Conservation (phyloP, 2,888 invertebrate species). For the Erynnis tages region DNA sequence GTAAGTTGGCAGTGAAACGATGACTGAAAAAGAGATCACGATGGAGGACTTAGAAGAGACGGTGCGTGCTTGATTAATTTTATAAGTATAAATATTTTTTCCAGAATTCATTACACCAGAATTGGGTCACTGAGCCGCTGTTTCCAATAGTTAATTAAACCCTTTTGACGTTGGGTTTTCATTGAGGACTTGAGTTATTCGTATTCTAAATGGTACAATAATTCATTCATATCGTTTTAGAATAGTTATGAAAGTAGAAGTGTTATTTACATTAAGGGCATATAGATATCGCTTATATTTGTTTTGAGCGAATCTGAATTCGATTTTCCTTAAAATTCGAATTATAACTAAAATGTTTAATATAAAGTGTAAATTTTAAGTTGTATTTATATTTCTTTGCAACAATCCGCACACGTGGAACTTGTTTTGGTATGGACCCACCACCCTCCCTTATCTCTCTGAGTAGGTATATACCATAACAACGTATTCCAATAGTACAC, state of each 20-base stretch:
- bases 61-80: slow-evolving; percentile 47
- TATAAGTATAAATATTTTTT: slow-evolving; percentile 10
- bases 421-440: no score
- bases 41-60: slow-evolving; percentile 72
- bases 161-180: slow-evolving; percentile 10
- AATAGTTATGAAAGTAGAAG: neutral
- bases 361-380: no score
- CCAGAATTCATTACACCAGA: slow-evolving; percentile 19
- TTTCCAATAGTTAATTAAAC: slow-evolving; percentile 33
- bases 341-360: no score
- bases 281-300: no score
- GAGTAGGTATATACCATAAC: no score
- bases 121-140: slow-evolving; percentile 62
- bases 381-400: no score
- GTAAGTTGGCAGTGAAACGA: slow-evolving; percentile 44
- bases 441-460: no score
- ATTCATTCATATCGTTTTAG: no score
- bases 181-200: neutral
- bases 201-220: neutral
- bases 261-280: slow-evolving; percentile 5
- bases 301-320: no score
- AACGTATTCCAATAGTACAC: no score
- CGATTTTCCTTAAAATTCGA: no score
- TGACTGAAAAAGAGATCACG: slow-evolving; percentile 68
- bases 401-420: no score